Percentiles rank a stretch among this genome's conserved stretches.
Evolutionary conservation across 2,113 vertebrate species (phyloP).

Genomic region (Perca schrenkii): DNA sequence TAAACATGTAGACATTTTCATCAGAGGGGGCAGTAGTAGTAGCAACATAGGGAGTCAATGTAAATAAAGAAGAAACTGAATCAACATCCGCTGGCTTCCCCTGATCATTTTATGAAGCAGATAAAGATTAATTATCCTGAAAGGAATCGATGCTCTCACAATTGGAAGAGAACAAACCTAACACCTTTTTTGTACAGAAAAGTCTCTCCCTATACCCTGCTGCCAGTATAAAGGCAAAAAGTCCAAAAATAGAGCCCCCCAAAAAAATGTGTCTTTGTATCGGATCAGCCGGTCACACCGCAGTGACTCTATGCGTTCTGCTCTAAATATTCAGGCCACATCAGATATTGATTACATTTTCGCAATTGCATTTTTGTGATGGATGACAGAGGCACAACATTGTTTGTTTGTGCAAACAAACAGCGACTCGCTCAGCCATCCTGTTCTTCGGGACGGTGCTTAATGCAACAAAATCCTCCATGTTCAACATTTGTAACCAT

Average conservation of each 20-base stretch:
- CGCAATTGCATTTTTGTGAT: constrained; percentile 15
- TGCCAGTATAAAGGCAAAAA: background rate
- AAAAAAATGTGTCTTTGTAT: background rate
- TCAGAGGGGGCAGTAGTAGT: background rate
- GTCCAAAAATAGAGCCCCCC: background rate
- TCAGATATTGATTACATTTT: constrained; percentile 41
- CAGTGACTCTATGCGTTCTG: background rate
- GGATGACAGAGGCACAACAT: background rate
- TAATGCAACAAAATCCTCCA: constrained; percentile 64
- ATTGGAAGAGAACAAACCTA: background rate
- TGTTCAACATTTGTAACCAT: constrained; percentile 67
- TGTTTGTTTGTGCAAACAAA: constrained; percentile 31
- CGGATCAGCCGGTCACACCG: background rate
- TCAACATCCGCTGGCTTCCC: background rate
- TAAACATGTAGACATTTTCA: background rate
- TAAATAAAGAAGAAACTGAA: background rate
- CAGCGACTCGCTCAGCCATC: background rate
- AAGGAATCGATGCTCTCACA: background rate
- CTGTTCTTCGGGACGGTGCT: constrained; percentile 30
- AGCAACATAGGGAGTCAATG: background rate
- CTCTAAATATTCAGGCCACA: constrained; percentile 34
- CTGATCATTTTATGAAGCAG: background rate
- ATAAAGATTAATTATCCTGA: background rate
- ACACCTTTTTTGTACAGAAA: background rate
- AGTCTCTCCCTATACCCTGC: background rate